These are phyloP conservation scores for Melanostigma gelatinosum DNA, from an alignment of 2,113 vertebrate species.

Conservation along the genomic window DNA sequence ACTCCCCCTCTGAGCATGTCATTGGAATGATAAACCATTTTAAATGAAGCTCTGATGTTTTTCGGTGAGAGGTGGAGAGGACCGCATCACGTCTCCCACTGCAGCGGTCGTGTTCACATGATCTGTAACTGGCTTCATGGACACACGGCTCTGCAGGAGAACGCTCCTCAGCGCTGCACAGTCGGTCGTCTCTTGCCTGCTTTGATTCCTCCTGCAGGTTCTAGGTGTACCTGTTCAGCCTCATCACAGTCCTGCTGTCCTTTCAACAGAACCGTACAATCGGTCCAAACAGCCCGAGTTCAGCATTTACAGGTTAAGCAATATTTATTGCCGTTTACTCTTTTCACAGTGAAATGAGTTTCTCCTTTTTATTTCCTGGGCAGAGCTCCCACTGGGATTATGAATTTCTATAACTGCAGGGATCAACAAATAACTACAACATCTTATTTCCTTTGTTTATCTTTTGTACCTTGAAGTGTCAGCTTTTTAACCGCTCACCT, in stretches of 20 bases:
- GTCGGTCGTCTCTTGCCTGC: neutral
- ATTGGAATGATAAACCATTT: neutral
- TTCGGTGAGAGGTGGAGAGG: neutral
- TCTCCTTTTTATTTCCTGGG: neutral
- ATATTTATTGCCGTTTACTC: slow-evolving; percentile 1
- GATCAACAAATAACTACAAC: neutral
- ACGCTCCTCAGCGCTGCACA: neutral
- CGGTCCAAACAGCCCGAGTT: neutral
- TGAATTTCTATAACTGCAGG: neutral
- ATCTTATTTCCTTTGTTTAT: neutral
- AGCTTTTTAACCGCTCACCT: no score
- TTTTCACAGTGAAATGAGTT: neutral
- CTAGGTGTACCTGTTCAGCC: neutral
- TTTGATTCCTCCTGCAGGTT: neutral
- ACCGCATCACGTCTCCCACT: neutral
- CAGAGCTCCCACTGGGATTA: slow-evolving; percentile 1
- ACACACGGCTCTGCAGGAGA: neutral
- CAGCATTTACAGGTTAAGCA: neutral
- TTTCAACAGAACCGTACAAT: neutral
- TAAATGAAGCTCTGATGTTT: neutral
- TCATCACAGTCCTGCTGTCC: neutral
- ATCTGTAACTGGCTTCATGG: neutral
- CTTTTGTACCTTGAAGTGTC: neutral
- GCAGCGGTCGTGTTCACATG: neutral
- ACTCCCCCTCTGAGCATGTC: neutral